Conservation (phyloP, 2,113 vertebrate species). For the Rallus limicola region DNA sequence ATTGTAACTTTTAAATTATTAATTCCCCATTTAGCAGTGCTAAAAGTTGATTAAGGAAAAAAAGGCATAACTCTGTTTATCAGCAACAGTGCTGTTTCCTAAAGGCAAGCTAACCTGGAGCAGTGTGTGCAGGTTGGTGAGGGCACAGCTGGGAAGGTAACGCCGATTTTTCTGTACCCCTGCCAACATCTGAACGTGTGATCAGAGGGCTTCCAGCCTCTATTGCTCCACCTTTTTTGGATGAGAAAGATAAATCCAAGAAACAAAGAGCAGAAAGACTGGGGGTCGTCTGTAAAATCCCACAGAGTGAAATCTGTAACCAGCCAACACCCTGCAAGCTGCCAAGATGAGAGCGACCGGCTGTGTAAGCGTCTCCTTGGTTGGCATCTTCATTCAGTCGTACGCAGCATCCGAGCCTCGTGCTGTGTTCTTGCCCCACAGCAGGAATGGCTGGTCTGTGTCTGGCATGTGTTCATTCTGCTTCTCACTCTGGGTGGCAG, state of each 20-base stretch:
- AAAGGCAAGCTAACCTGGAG: neutral
- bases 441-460: neutral
- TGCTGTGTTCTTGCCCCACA: rapidly evolving
- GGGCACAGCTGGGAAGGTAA: neutral
- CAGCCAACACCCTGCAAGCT: neutral
- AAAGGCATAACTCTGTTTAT: neutral
- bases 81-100: neutral
- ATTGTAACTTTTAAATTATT: neutral
- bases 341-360: neutral
- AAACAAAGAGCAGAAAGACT: neutral
- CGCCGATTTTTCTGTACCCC: neutral
- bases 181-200: neutral
- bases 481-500: neutral
- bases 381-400: neutral
- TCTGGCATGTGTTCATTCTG: rapidly evolving
- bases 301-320: neutral
- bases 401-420: neutral
- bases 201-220: neutral
- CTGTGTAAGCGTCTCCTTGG: neutral
- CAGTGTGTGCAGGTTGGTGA: rapidly evolving
- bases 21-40: neutral
- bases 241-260: neutral
- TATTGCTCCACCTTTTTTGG: neutral
- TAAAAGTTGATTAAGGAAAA: neutral
- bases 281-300: neutral